Base-by-base conservation (phyloP, 92 coral and sea anemone genomes). In the Epizoanthus ramosus region DNA sequence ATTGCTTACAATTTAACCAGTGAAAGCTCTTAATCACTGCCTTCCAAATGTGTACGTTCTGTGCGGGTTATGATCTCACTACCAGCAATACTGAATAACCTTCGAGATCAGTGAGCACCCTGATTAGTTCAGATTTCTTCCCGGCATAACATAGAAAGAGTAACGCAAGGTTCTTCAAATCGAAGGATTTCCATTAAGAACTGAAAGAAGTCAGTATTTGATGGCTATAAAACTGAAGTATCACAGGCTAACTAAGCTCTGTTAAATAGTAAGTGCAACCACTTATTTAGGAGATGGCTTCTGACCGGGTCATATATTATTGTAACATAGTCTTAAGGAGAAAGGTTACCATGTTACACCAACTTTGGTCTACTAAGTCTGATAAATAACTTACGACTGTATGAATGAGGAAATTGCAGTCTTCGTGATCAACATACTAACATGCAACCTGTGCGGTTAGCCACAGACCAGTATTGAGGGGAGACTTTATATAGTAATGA, bases 391-490 rank as follows among this genome's bases (percentile, higher is more conserved):
- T 57, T 58, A 0, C 10, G 50, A 6, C 21, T 39, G 22, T 57
- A 25, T 15, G 5, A 65, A 28, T 31, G 66, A 57, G 31, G 43
- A 57, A 31, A 43, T 43, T 43, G 50, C 50, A 43, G 50, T 43
- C 50, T 43, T 66, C 8, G 19, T 6, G 45, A 70, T 28, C 41
- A 14, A 10, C 71, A 7, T 35, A 65, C 37, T 64, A 22, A 39
- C 31, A n/a, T n/a, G n/a, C 18, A 65, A 28, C 21, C 39, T 25
- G 4, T 70, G 53, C n/a, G 53, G 54, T 25, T 25, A 31, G 37
- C 37, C 66, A 33, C 53, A 57, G 79, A 16, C 80, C 54, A 74
- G 80, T 74, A 74, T 74, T 52, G 4, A 54, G 53, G 53, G 53
- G 57, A 8, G 28, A 19, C n/a, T 15, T 6, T 13, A 14, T 47